Evolutionary conservation across 1,140 invertebrate species (phyloP).

Genomic region (Trigoniulus corallinus): DNA sequence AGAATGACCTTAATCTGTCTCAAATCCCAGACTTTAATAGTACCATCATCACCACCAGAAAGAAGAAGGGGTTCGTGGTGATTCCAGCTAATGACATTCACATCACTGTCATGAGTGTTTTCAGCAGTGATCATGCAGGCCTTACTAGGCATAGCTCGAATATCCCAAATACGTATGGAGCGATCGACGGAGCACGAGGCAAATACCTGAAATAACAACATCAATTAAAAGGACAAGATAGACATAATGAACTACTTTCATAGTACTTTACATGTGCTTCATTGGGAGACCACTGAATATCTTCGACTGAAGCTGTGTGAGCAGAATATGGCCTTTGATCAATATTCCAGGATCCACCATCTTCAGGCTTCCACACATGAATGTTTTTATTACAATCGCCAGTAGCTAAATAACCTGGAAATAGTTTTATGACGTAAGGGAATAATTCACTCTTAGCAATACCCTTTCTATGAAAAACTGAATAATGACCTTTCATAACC

Average conservation of each 20-base stretch:
- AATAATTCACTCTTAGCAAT: not conserved
- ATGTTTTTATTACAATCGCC: slow-evolving; percentile 83
- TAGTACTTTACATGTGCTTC: slow-evolving; percentile 50
- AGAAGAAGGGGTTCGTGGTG: slow-evolving; percentile 71
- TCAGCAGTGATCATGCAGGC: slow-evolving; percentile 81
- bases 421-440: not conserved
- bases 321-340: slow-evolving; percentile 72
- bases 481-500: too few species aligned
- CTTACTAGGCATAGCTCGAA: slow-evolving; percentile 58
- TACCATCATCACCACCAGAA: slow-evolving; percentile 90
- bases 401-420: slow-evolving; percentile 53
- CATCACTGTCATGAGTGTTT: slow-evolving; percentile 75
- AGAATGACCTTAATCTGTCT: slow-evolving; percentile 51
- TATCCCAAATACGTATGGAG: slow-evolving; percentile 81
- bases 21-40: slow-evolving; percentile 89
- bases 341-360: slow-evolving; percentile 63
- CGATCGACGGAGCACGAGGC: slow-evolving; percentile 92
- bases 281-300: slow-evolving; percentile 96
- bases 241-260: not conserved
- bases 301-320: slow-evolving; percentile 88
- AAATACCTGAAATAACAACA: slow-evolving; percentile 37
- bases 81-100: slow-evolving; percentile 99
- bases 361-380: slow-evolving; percentile 72
- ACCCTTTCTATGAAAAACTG: not conserved
- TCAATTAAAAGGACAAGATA: not conserved